Evolutionary conservation across 2,888 invertebrate genomes (phyloP).

Genomic region (Orthosia gracilis): DNA sequence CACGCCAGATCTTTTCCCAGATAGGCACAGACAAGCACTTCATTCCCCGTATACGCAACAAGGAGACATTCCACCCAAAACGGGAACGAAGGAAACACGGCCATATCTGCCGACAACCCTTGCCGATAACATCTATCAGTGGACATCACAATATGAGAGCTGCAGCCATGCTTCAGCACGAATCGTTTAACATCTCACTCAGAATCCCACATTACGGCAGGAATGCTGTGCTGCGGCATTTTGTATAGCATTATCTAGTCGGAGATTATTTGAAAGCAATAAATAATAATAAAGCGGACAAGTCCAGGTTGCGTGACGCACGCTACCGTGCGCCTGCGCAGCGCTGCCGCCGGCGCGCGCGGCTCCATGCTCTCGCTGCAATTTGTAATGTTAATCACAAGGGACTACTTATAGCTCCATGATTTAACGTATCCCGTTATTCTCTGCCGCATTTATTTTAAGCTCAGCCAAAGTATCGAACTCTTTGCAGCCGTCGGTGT

Average conservation of each 20-base stretch:
- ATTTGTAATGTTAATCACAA: constrained; percentile 56
- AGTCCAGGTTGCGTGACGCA: constrained; percentile 86
- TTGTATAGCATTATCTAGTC: constrained; percentile 80
- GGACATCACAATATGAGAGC: constrained; percentile 54
- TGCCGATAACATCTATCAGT: constrained; percentile 44
- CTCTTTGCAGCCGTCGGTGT: neutral
- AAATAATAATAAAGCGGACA: constrained; percentile 89
- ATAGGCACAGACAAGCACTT: neutral
- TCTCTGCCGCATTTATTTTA: neutral
- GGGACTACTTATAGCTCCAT: constrained; percentile 21
- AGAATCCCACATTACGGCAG: constrained; percentile 65
- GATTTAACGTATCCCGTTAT: constrained; percentile 8
- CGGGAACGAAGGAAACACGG: constrained; percentile 4
- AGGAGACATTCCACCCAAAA: constrained; percentile 17
- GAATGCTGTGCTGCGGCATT: constrained; percentile 75
- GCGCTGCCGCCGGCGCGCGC: constrained; percentile 43
- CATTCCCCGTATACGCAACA: constrained; percentile 11
- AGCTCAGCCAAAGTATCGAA: neutral
- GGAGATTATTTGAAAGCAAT: constrained; percentile 86
- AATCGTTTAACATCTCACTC: constrained; percentile 70
- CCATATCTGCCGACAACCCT: constrained; percentile 42
- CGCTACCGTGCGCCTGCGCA: constrained; percentile 79
- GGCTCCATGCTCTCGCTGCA: constrained; percentile 50
- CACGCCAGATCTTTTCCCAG: constrained; percentile 1
- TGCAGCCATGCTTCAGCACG: constrained; percentile 40